Percentiles rank a stretch among this genome's conserved stretches.
Conservation (phyloP, 2,113 vertebrate genomes). For the Pelvicachromis taeniatus region DNA sequence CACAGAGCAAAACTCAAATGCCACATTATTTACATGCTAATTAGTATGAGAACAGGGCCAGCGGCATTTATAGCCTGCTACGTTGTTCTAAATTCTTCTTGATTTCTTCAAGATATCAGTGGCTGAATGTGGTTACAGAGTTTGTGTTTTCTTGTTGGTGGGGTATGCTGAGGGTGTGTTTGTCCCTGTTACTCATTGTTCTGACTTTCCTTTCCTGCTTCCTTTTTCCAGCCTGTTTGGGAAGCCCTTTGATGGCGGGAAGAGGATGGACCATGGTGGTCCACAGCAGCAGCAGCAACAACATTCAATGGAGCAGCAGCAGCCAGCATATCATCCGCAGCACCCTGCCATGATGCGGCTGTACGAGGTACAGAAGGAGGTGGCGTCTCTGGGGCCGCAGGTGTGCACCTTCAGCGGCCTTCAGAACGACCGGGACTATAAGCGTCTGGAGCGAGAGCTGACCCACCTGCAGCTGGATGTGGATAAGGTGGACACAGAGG, state of each 20-base stretch:
- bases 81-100: not conserved
- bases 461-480: conserved; percentile 88
- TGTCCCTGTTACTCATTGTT: not conserved
- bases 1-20: not conserved
- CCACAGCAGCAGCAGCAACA: conserved; percentile 59
- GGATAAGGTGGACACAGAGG: conserved; percentile 92
- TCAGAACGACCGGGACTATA: conserved; percentile 85
- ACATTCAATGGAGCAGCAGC: conserved; percentile 52
- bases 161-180: not conserved
- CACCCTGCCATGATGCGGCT: conserved; percentile 86
- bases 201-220: not conserved
- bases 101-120: not conserved
- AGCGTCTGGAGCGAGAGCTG: conserved; percentile 84
- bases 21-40: not conserved
- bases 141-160: not conserved
- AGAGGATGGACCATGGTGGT: conserved; percentile 92
- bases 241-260: conserved; percentile 76
- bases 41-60: not conserved
- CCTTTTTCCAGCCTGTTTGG: conserved; percentile 72
- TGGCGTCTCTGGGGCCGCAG: conserved; percentile 85
- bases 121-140: not conserved
- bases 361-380: conserved; percentile 88
- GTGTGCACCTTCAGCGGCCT: conserved; percentile 88
- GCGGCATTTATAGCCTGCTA: not conserved
- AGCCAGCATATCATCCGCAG: conserved; percentile 43